These are phyloP conservation scores for Campylomormyrus numenius DNA, from an alignment of 2,113 vertebrate genomes.

Conservation along the genomic window DNA sequence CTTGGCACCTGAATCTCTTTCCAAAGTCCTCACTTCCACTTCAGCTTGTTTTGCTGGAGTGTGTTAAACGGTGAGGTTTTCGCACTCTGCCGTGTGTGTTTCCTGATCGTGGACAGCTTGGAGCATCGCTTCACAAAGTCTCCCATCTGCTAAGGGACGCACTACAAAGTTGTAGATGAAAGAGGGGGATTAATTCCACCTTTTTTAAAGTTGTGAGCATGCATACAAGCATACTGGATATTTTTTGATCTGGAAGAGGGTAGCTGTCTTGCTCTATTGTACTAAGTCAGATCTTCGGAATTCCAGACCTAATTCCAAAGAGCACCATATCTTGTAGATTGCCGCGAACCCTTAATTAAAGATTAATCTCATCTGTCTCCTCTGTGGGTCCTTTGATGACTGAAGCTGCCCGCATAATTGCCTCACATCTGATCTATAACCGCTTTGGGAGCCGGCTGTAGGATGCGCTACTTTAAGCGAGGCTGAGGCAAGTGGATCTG, in stretches of 20 bases:
- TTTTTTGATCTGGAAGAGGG: not conserved
- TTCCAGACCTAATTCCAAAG: constrained; percentile 45
- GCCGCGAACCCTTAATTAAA: constrained; percentile 48
- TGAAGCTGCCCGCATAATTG: constrained; percentile 47
- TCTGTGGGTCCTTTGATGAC: constrained; percentile 37
- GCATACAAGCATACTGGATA: not conserved
- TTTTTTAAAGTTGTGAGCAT: not conserved
- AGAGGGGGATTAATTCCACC: not conserved
- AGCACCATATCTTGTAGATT: constrained; percentile 47
- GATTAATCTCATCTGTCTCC: constrained; percentile 57
- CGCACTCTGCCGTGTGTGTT: not conserved
- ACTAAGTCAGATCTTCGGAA: constrained; percentile 48
- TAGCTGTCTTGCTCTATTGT: constrained; percentile 30
- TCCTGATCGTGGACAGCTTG: constrained; percentile 1
- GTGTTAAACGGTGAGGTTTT: not conserved
- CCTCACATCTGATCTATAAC: constrained; percentile 56
- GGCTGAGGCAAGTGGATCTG: not conserved
- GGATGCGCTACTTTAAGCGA: not conserved
- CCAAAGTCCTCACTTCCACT: not conserved
- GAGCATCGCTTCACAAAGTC: not conserved
- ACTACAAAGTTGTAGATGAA: not conserved
- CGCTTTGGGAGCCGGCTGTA: constrained; percentile 36
- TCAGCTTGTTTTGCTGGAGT: not conserved
- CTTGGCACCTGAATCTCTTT: not conserved
- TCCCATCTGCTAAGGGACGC: not conserved